These are phyloP conservation scores for Ramphastos sulfuratus DNA, from an alignment of 2,113 vertebrate genomes.

Conservation along the genomic window DNA sequence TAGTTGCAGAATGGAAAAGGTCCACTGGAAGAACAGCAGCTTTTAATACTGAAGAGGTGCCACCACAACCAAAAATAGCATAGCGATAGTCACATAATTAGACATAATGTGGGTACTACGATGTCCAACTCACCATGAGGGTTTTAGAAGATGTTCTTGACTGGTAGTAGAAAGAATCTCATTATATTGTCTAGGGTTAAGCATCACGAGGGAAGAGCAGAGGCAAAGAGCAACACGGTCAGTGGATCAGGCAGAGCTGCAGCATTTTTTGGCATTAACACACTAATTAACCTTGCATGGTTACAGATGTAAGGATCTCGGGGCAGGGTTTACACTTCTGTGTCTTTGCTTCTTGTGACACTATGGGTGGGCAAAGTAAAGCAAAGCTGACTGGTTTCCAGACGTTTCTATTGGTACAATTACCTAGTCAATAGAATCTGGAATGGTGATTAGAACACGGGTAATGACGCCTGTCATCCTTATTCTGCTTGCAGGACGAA, in stretches of 20 bases:
- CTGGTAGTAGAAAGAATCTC: neutral
- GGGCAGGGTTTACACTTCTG: rapidly evolving
- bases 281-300: rapidly evolving
- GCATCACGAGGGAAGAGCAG: neutral
- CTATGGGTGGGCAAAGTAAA: rapidly evolving
- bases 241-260: neutral
- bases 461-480: constrained; percentile 42
- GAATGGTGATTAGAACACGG: neutral
- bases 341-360: neutral
- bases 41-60: neutral
- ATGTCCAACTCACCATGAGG: neutral
- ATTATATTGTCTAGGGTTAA: neutral
- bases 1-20: neutral
- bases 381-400: neutral
- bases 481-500: constrained; percentile 74
- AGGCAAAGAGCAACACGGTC: neutral
- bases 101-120: neutral
- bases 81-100: neutral
- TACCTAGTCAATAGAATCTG: neutral
- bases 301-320: rapidly evolving
- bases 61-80: neutral
- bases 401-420: neutral
- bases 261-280: neutral
- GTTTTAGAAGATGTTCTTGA: neutral
- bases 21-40: neutral